phyloP scores from a whole-genome alignment of 2,113 vertebrate species.

The Brachyistius frenatus region DNA sequence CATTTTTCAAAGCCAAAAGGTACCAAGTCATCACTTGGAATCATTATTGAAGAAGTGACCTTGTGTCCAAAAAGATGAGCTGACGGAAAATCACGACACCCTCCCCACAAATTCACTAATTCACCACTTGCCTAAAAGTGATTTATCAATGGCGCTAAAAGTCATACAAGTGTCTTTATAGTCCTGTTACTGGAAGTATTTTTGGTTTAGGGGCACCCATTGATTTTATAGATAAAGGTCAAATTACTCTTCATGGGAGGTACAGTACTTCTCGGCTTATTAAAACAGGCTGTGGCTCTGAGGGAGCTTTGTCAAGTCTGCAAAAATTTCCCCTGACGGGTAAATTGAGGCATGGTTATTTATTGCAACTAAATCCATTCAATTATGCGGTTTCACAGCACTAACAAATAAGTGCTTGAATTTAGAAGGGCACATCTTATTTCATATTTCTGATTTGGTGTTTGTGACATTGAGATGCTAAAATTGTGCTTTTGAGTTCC shows the following conservation, averaged over 20 bases:
- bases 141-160: slow-evolving; percentile 5
- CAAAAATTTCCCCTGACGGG: too few species aligned
- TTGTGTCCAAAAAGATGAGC: slow-evolving; percentile 36
- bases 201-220: neutral
- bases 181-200: neutral
- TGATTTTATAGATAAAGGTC: neutral
- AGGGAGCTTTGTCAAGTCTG: too few species aligned
- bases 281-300: neutral
- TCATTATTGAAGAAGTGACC: slow-evolving; percentile 31
- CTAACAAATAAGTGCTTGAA: too few species aligned
- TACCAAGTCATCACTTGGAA: slow-evolving; percentile 46
- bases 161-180: neutral
- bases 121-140: neutral
- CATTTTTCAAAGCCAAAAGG: slow-evolving; percentile 46
- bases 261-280: neutral
- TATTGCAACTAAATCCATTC: too few species aligned
- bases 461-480: too few species aligned
- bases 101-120: slow-evolving; percentile 18
- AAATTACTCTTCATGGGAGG: neutral
- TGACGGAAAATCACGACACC: slow-evolving; percentile 3
- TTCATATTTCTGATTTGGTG: too few species aligned
- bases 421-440: too few species aligned
- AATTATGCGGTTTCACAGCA: too few species aligned
- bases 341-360: too few species aligned
- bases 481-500: too few species aligned